A percentile compares a stretch with the other conserved stretches of the same genome.
These are phyloP conservation scores for Pseudolycoriella hygida DNA, from an alignment of 2,888 invertebrate genomes.

Conservation along the genomic window DNA sequence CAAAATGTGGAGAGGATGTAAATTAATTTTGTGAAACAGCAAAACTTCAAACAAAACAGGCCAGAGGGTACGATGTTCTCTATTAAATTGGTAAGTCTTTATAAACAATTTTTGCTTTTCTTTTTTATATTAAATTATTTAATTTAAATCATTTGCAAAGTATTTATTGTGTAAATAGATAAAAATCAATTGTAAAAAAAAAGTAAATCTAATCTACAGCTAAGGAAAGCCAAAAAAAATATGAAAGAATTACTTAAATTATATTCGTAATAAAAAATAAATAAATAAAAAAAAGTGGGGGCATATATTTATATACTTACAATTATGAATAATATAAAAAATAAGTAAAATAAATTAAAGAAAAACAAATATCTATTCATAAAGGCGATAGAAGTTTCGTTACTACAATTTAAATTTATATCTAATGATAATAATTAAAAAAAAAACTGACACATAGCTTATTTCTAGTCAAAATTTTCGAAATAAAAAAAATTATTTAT, in stretches of 20 bases:
- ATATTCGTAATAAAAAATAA: slow-evolving; percentile 6
- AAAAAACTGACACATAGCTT: neutral
- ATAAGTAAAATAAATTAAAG: neutral
- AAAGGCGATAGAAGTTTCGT: neutral
- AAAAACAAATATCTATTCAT: slow-evolving; percentile 1
- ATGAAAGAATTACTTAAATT: slow-evolving; percentile 5
- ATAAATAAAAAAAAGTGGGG: neutral
- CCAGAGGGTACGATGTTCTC: too few species aligned
- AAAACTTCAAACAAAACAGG: too few species aligned
- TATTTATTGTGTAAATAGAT: neutral
- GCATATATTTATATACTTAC: slow-evolving; percentile 5
- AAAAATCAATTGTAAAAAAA: slow-evolving; percentile 3
- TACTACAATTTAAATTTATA: neutral
- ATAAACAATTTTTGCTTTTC: too few species aligned
- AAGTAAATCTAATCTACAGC: slow-evolving; percentile 9
- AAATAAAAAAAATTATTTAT: neutral
- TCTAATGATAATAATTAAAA: neutral
- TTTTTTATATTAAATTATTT: too few species aligned
- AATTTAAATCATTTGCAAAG: too few species aligned
- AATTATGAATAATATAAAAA: slow-evolving; percentile 7
- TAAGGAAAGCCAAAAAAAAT: slow-evolving; percentile 11
- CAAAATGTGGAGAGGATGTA: too few species aligned
- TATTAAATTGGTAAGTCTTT: too few species aligned
- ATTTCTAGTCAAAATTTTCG: neutral
- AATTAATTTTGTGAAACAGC: too few species aligned